Percentiles rank a stretch among this genome's conserved stretches.
Conservation (phyloP, 1,140 invertebrate genomes). For the Hycleus cichorii region DNA sequence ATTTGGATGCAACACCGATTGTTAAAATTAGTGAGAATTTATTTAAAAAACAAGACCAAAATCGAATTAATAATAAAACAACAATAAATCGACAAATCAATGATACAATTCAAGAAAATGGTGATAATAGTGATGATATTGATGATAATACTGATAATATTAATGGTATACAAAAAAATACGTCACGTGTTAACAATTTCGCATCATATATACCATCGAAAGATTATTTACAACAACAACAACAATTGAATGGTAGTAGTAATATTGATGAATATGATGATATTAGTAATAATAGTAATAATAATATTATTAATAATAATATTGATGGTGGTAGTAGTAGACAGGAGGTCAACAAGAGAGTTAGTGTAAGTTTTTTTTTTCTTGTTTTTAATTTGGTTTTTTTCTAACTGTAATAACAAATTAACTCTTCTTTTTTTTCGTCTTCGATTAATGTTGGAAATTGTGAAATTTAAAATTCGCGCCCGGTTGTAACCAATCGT, state of each 20-base stretch:
- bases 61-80: too few species aligned
- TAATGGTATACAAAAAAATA: neutral
- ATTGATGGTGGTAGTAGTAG: neutral
- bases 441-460: neutral
- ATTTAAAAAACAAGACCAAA: too few species aligned
- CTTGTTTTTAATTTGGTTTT: neutral
- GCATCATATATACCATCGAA: constrained; percentile 51
- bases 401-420: neutral
- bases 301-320: neutral
- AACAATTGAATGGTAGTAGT: constrained; percentile 15
- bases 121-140: neutral
- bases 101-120: neutral
- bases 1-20: neutral
- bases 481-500: too few species aligned
- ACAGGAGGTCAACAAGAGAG: neutral
- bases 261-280: neutral
- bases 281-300: neutral
- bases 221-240: constrained; percentile 17
- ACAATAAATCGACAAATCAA: too few species aligned
- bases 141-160: neutral
- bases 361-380: neutral
- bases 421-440: neutral
- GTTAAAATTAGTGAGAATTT: neutral
- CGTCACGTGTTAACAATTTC: constrained; percentile 41
- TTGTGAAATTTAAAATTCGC: too few species aligned